Evolutionary conservation across 2,797 vertebrate genomes (phyloP), one percentile per base, ranked within the genome.

Genomic region (Scleropages formosus): DNA sequence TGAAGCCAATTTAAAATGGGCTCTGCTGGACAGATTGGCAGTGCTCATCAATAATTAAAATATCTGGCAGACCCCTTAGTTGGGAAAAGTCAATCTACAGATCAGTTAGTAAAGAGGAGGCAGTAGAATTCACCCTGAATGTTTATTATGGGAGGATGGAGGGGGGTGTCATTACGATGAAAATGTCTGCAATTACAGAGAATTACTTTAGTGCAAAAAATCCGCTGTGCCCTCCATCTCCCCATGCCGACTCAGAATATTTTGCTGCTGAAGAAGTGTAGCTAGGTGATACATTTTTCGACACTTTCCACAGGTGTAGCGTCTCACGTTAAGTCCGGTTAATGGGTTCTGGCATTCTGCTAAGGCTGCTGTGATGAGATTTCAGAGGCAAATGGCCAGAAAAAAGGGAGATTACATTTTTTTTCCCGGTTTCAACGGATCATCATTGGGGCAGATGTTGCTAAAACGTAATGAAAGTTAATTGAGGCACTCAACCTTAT

Each of bases 1-100:
- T 64, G 13, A 72, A 71, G 44, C 24, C 24, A 62, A 72, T 62
- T 46, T 44, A 63, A 72, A 72, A 76, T 58, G 4, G 66, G 7
- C 39, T 26, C 22, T 46, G 74, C 49, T 47, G 31, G 20, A 49
- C 2, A 27, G 67, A 51, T 49, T 70, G 24, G 27, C 16, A 7
- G 10, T 27, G 59, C 31, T 68, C 53, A 68, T 75, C 65, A 68
- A 75, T 39, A 46, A 75, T 68, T 75, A 44, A 75, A 44, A 59
- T 20, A 68, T 10, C 39, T 75, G 62, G 16, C 62, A 58, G 47
- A 56, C 56, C 24, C 15, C 24, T 61, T 18, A 27, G 16, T 61
- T 20, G 8, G 47, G 47, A 11, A 56, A 12, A 27, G 47, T 53
- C 59, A 49, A n/a, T 65, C 62, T 56, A 8, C 22, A 65, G 44